Evolutionary conservation across 2,113 vertebrate species (phyloP), one percentile per base, ranked within the genome.

Genomic region (Naja naja): DNA sequence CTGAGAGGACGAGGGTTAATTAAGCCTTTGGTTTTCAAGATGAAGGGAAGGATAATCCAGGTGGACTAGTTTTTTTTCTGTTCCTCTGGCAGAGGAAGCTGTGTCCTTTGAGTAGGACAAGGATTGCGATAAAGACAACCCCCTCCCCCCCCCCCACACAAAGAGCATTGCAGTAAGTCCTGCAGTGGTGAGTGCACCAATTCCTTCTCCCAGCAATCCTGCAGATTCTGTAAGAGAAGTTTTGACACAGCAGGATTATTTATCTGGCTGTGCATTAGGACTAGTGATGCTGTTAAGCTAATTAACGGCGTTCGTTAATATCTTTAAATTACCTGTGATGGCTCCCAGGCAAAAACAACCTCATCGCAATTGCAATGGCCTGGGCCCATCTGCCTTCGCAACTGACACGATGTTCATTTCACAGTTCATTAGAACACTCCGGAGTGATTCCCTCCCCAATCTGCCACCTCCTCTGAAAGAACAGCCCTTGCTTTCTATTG

Each of bases 301-400:
- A 95, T 91, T 90, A 94, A 86, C 64, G 74, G 88, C 3, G 9
- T 89, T 91, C 49, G 34, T 96, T 95, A 94, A 93, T 94, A 94
- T 91, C 93, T 95, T 91, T 81, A 25, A 96, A 97, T 96, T 92
- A 85, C n/a, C 91, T 87, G 3, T 56, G 64, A 92, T 94, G 20
- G 91, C 93, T 96, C 91, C 69, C 92, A 95, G 91, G 92, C 93
- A 94, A 94, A 81, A 27, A 93, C 47, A 89, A 90, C 25, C 88
- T 90, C 60, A 3, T 9, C 54, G 85, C 89, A 49, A 27, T 74
- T n/a, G 52, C 49, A 20, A 88, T 54, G 43, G 52, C 54, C 23
- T 58, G 55, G 64, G 55, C 56, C 92, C 47, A 89, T 90, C 94
- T 85, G 88, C 54, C 45, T 89, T 25, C 87, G 16, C 43, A 10